Evolutionary conservation across 2,113 vertebrate genomes (phyloP).

Genomic region (Chinchilla lanigera): DNA sequence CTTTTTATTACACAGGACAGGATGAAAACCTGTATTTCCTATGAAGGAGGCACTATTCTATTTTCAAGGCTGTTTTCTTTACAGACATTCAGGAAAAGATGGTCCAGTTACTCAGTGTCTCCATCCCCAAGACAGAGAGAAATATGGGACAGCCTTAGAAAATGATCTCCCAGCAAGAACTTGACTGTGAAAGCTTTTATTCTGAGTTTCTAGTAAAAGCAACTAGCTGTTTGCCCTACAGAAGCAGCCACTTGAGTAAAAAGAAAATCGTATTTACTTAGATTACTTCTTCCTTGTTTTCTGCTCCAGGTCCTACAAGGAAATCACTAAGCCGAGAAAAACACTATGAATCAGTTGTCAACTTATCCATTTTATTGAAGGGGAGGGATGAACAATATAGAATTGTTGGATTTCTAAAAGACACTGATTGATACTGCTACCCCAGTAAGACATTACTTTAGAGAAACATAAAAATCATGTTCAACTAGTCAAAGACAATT

Average conservation of each 20-base stretch:
- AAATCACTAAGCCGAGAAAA: background rate
- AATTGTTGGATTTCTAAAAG: slow-evolving; percentile 52
- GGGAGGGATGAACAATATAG: background rate
- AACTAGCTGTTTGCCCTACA: background rate
- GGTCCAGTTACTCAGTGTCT: background rate
- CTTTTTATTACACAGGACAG: background rate
- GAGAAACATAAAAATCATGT: slow-evolving; percentile 20
- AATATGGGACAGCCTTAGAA: background rate
- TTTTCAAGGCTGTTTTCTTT: background rate
- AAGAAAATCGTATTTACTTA: slow-evolving; percentile 36
- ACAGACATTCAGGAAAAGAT: background rate
- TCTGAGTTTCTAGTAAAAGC: slow-evolving; percentile 33
- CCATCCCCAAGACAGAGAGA: background rate
- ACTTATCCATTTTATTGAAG: background rate
- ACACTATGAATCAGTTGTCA: background rate
- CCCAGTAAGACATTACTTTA: background rate
- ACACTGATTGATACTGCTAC: background rate
- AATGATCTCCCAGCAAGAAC: background rate
- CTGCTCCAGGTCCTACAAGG: background rate
- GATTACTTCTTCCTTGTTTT: background rate
- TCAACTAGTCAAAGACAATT: background rate
- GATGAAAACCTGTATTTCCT: background rate
- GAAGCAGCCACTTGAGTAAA: background rate
- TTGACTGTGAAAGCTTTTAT: slow-evolving; percentile 27
- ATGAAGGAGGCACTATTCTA: background rate